These are phyloP conservation scores for Anseranas semipalmata DNA, from an alignment of 2,113 vertebrate genomes.

Conservation along the genomic window DNA sequence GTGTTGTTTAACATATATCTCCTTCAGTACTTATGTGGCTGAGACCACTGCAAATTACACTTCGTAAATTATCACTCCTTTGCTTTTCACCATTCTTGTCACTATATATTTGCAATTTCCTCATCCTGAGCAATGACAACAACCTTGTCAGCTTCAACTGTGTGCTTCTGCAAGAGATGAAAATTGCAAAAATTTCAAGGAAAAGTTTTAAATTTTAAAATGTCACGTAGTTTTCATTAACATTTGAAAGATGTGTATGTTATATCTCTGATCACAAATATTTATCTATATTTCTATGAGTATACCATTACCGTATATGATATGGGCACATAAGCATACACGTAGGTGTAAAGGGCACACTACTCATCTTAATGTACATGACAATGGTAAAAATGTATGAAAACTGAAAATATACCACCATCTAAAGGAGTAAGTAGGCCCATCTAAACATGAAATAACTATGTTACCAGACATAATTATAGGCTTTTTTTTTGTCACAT, in stretches of 20 bases:
- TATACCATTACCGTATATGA: neutral
- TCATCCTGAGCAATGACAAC: neutral
- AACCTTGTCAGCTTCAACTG: neutral
- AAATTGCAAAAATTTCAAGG: neutral
- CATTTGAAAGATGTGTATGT: neutral
- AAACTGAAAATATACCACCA: neutral
- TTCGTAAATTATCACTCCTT: neutral
- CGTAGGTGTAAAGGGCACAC: neutral
- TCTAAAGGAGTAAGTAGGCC: neutral
- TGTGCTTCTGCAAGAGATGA: neutral
- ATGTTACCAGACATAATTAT: neutral
- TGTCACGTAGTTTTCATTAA: neutral
- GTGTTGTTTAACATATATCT: neutral
- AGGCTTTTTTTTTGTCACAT: neutral
- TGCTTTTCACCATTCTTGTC: conserved; percentile 25
- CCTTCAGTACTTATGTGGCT: neutral
- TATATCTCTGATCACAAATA: neutral
- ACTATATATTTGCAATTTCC: neutral
- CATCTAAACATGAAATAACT: neutral
- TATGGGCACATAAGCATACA: neutral
- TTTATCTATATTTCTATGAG: neutral
- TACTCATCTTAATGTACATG: neutral
- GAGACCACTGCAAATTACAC: conserved; percentile 29
- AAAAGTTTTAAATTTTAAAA: conserved; percentile 16
- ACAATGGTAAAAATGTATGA: neutral